Base-by-base conservation (phyloP, 2,113 vertebrate genomes). In the Sphaerodactylus townsendi region DNA sequence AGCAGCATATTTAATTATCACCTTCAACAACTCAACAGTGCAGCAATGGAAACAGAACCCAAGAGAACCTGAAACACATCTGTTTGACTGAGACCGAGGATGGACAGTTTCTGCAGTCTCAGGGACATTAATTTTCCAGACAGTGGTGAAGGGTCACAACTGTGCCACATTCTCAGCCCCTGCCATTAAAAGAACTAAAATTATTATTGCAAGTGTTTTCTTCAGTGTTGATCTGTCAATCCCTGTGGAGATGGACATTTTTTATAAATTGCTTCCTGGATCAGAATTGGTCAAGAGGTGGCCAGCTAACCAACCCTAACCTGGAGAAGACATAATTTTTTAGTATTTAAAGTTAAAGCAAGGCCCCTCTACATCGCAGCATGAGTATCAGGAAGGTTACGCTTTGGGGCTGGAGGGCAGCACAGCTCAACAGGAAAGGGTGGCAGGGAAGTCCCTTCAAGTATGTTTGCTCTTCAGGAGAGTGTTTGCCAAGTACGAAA, bases 11-110 rank as follows among this genome's bases (percentile, higher is more conserved):
- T 77, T 77, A 77, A 59, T 84, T 64, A 77, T 70, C 46, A 53
- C 41, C 65, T 77, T 56, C 64, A 23, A 75, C 74, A 84, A 69
- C 68, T 77, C 82, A 84, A 64, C 56, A 69, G 74, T 84, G 82
- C 73, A 77, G 64, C 64, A 56, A 68, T 44, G 73, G 53, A 84
- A 77, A 84, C 82, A 84, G 35, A 76, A 66, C 21, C 33, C 23
- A 35, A 59, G 56, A 83, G 71, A 65, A 68, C 17, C 13, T 66
- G 71, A 72, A 72, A 44, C n/a, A 72, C 37, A 2, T 53, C 19
- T 75, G 46, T 46, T 48, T 15, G 30, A 66, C n/a, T 10, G 66
- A 5, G 50, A 23, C 19, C 9, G 56, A 84, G 28, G 48, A 69
- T 25, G 48, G 4, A 10, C 74, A 84, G 23, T 37, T 56, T 77